Conservation (phyloP, 2,888 invertebrate species). For the Bruchidius siliquastri region DNA sequence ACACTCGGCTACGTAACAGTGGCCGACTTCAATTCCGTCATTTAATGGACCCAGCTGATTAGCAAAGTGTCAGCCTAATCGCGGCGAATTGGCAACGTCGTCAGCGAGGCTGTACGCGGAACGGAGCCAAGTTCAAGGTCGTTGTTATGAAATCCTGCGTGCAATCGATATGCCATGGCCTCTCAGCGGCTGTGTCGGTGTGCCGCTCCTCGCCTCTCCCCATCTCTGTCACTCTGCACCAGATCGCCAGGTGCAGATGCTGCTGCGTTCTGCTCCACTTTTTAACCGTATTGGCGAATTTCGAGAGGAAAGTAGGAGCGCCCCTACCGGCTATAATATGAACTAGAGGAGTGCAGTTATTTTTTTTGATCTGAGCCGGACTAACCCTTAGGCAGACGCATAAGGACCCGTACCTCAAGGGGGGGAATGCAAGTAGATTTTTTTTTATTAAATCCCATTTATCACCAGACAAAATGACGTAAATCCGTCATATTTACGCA, state of each 20-base stretch:
- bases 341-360: too few relatives aligned
- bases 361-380: too few relatives aligned
- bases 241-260: slow-evolving; percentile 8
- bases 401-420: too few relatives aligned
- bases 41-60: neutral
- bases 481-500: too few relatives aligned
- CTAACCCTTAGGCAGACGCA: too few relatives aligned
- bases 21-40: too few relatives aligned
- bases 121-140: neutral
- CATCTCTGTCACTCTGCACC: slow-evolving; percentile 13
- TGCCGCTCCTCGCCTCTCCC: too few relatives aligned
- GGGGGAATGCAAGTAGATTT: too few relatives aligned
- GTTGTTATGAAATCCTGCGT: neutral
- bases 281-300: neutral
- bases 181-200: neutral
- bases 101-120: neutral
- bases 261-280: neutral
- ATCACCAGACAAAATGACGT: too few relatives aligned
- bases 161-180: neutral
- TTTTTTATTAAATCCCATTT: too few relatives aligned
- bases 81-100: neutral
- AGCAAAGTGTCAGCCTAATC: neutral
- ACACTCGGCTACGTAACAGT: too few relatives aligned
- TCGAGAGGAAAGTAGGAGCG: neutral
- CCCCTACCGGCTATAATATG: too few relatives aligned